These are phyloP conservation scores for Mya arenaria DNA, from an alignment of 1,140 invertebrate genomes.

Conservation along the genomic window DNA sequence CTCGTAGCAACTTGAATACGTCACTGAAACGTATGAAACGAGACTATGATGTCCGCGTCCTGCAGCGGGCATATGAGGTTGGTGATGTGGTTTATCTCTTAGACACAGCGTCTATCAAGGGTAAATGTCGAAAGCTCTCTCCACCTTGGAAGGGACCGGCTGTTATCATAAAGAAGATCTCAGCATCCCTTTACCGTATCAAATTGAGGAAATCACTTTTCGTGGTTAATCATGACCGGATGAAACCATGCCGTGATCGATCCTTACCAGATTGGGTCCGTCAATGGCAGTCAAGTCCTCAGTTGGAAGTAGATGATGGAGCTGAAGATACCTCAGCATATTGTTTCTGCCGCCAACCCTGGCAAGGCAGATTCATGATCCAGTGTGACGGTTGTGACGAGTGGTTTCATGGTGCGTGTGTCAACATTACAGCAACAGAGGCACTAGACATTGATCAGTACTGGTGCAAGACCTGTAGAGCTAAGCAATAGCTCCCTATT, in stretches of 20 bases:
- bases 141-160: slow-evolving; percentile 26
- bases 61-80: no score
- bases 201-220: background rate
- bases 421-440: slow-evolving; percentile 3
- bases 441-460: background rate
- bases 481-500: no score
- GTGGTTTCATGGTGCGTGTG: slow-evolving; percentile 15
- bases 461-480: no score
- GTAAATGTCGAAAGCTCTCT: background rate
- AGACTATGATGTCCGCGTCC: background rate
- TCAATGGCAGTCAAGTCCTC: background rate
- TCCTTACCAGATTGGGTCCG: background rate
- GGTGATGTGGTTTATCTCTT: slow-evolving; percentile 22
- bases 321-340: background rate
- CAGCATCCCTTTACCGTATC: background rate
- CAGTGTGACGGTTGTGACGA: slow-evolving; percentile 4
- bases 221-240: background rate
- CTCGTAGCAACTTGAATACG: background rate
- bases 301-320: background rate
- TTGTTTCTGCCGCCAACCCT: background rate
- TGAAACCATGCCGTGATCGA: slow-evolving; percentile 6
- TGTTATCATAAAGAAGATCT: background rate
- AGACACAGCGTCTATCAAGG: background rate
- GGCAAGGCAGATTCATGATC: slow-evolving; percentile 13
- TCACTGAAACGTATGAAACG: slow-evolving; percentile 9